Evolutionary conservation across 2,797 vertebrate species (phyloP).

Genomic region (Acridotheres tristis): DNA sequence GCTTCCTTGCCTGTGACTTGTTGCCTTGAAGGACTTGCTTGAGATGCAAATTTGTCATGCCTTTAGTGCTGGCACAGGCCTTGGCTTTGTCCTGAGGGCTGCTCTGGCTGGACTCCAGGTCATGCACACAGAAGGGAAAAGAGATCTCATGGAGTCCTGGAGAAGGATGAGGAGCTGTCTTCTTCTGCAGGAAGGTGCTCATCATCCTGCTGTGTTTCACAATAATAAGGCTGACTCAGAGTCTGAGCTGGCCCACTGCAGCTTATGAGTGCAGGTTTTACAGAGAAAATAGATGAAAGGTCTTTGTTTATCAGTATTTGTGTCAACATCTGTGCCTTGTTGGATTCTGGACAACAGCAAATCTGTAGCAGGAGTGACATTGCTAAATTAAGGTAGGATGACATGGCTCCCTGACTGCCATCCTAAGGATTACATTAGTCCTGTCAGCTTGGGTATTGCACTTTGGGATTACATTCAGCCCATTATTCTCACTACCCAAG

Average conservation of each 20-base stretch:
- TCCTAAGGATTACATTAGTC: neutral
- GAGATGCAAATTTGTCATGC: neutral
- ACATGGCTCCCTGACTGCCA: neutral
- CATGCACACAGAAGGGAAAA: fast-evolving
- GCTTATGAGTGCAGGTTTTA: neutral
- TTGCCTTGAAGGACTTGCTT: neutral
- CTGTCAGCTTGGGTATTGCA: neutral
- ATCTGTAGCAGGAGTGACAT: neutral
- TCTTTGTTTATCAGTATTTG: neutral
- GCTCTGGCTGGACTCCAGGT: neutral
- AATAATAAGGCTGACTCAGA: neutral
- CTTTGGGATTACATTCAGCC: neutral
- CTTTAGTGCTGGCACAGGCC: neutral
- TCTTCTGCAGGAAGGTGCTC: neutral
- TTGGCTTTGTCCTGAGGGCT: neutral
- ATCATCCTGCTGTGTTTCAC: neutral
- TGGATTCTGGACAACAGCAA: neutral
- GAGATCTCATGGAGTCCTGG: neutral
- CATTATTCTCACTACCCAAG: neutral
- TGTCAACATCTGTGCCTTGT: neutral
- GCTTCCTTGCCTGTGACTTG: neutral
- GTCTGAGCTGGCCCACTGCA: neutral
- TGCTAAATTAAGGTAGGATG: neutral
- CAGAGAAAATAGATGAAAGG: neutral
- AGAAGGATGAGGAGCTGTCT: neutral